phyloP scores from a whole-genome alignment of 2,113 vertebrate species.

The Hippocampus barbouri region DNA sequence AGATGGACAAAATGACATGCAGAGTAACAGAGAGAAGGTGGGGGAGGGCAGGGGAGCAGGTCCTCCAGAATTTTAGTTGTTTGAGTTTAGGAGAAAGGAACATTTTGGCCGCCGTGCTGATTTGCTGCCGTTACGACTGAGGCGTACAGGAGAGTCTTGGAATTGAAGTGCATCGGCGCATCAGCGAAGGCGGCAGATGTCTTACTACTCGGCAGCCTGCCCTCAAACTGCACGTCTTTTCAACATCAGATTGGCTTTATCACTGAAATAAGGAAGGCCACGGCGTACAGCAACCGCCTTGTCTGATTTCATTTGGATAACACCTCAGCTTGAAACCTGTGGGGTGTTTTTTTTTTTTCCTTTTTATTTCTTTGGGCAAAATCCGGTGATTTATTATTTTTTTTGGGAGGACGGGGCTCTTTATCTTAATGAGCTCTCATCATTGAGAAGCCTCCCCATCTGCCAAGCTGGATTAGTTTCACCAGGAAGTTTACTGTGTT shows the following conservation, averaged over 20 bases:
- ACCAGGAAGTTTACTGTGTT: slow-evolving; percentile 22
- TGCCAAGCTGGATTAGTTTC: slow-evolving; percentile 28
- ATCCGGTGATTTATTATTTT: neutral
- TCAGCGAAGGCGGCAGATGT: slow-evolving; percentile 39
- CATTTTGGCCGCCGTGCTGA: slow-evolving; percentile 38
- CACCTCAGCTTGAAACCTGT: neutral
- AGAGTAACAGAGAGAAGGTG: too few relatives aligned
- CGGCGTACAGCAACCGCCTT: slow-evolving; percentile 19
- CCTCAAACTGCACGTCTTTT: slow-evolving; percentile 21
- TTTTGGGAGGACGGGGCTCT: neutral
- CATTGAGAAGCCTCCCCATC: slow-evolving; percentile 19
- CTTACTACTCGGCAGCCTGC: slow-evolving; percentile 18
- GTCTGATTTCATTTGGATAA: slow-evolving; percentile 3
- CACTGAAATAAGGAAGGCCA: slow-evolving; percentile 29
- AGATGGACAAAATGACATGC: too few relatives aligned
- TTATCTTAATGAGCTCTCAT: slow-evolving; percentile 22
- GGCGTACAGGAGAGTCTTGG: slow-evolving; percentile 30
- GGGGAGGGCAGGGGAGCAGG: neutral
- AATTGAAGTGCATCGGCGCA: slow-evolving; percentile 13
- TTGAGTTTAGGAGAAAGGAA: slow-evolving; percentile 21
- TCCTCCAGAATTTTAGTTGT: slow-evolving; percentile 21
- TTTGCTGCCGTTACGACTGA: slow-evolving; percentile 30
- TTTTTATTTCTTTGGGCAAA: neutral
- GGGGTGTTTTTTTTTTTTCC: neutral
- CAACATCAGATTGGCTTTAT: slow-evolving; percentile 17